Conservation (phyloP, 2,113 vertebrate species). For the Ivindomyrus marchei region DNA sequence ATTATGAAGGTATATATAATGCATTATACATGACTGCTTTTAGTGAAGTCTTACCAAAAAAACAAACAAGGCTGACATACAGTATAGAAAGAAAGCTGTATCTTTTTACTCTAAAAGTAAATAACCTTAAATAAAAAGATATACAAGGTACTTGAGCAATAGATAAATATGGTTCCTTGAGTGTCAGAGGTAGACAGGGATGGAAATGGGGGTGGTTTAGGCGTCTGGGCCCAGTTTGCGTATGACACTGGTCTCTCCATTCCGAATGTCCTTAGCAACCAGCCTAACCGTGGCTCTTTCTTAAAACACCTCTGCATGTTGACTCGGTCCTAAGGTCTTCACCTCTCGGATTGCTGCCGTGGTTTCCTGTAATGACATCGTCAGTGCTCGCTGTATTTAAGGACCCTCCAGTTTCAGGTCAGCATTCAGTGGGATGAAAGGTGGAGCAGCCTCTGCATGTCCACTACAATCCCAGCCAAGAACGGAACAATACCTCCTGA, state of each 20-base stretch:
- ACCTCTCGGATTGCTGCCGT: neutral
- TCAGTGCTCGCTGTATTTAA: neutral
- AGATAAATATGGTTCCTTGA: neutral
- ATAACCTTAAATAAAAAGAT: neutral
- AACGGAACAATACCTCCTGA: neutral
- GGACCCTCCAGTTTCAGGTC: neutral
- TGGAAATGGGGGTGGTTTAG: neutral
- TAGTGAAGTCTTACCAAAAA: no score
- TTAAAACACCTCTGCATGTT: neutral
- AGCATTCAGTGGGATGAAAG: neutral
- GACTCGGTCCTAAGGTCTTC: neutral
- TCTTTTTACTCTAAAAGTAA: neutral
- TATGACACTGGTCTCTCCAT: neutral
- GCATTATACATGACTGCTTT: no score
- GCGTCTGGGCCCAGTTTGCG: neutral
- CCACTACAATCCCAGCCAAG: neutral
- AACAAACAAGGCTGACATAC: neutral
- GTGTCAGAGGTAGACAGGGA: neutral
- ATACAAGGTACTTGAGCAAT: neutral
- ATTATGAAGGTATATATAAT: no score
- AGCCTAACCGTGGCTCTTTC: neutral
- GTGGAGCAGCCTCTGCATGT: neutral
- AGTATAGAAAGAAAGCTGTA: neutral
- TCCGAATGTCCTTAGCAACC: neutral
- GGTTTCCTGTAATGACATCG: neutral